These are phyloP conservation scores for Calliopum simillimum DNA, from an alignment of 2,888 invertebrate genomes.

Conservation along the genomic window DNA sequence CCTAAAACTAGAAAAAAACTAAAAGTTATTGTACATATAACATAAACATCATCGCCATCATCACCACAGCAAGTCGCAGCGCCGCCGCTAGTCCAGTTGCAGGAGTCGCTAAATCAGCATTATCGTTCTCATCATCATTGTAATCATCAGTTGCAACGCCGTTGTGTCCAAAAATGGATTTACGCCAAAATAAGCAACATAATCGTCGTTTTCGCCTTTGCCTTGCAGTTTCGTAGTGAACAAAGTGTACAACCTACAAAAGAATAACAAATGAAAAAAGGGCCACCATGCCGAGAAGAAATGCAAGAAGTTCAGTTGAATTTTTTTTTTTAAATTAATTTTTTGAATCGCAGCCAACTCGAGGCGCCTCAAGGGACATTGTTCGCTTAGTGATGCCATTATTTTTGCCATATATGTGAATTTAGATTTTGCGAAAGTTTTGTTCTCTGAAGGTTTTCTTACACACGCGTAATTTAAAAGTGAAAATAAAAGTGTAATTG, in stretches of 20 bases:
- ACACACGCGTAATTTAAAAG: no score
- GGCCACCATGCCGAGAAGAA: not conserved
- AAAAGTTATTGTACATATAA: not conserved
- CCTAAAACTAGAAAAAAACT: conserved; percentile 5
- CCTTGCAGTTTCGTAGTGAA: not conserved
- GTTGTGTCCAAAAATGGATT: conserved; percentile 27
- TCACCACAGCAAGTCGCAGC: not conserved
- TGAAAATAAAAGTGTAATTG: no score
- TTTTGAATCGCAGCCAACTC: conserved; percentile 12
- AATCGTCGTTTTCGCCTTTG: no score
- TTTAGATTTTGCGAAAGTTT: not conserved
- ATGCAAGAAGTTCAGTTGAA: not conserved
- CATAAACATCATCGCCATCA: conserved; percentile 7
- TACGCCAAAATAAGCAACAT: conserved; percentile 21
- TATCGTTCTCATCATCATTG: conserved; percentile 8
- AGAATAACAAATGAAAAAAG: not conserved
- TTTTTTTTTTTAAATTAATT: not conserved
- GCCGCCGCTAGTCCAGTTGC: not conserved
- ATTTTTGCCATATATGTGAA: conserved; percentile 25
- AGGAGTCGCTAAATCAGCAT: not conserved
- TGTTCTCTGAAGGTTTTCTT: no score
- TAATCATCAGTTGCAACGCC: not conserved
- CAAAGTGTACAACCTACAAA: no score
- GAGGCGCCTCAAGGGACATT: conserved; percentile 30
- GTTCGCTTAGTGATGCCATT: conserved; percentile 16